Base-by-base conservation (phyloP, 2,113 vertebrate genomes). In the Chaetops frenatus region DNA sequence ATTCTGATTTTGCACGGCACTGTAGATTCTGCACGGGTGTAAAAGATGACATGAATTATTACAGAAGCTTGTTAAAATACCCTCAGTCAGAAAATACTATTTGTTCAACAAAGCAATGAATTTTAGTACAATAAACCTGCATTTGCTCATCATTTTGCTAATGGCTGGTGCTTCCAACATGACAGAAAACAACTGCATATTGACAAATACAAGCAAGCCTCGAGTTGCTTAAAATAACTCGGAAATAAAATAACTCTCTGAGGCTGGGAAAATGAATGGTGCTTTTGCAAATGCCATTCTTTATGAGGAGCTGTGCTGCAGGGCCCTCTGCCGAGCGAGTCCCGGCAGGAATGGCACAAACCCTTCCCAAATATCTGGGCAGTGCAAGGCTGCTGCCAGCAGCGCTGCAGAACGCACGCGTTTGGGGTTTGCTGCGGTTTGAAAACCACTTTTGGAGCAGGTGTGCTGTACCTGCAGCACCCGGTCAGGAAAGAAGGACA, bases 271-370 rank as follows among this genome's bases (percentile, higher is more conserved):
- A 47, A 57, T 2, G 65, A 67, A 44, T 0, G 58, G 44, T 25
- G 74, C 53, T 89, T 91, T 54, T 8, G 3, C 23, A 71, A 62
- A 28, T 2, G 24, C 53, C 35, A 17, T 24, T 38, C 33, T 47
- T 56, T 4, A 36, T 19, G n/a, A 69, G 90, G 85, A 86, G 94
- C 67, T 97, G 89, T 94, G 61, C 88, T 44, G 91, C 90, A 67
- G 95, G 78, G 97, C 97, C 96, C 97, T 97, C 97, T 97, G 92
- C 97, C 20, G 96, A 67, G 92, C 47, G 7, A 77, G 31, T 21
- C n/a, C 72, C 7, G 82, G 7, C 10, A 69, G 94, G 48, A 22
- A 77, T 23, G 57, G 48, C 70, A 89, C 36, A 51, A n/a, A 38
- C 22, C 38, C 11, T 38, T 38, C 38, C 38, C 38, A 38, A 11